Percentiles rank a stretch among this genome's conserved stretches.
Conservation (phyloP, 1,140 invertebrate species). For the Rhizoglyphus robini region DNA sequence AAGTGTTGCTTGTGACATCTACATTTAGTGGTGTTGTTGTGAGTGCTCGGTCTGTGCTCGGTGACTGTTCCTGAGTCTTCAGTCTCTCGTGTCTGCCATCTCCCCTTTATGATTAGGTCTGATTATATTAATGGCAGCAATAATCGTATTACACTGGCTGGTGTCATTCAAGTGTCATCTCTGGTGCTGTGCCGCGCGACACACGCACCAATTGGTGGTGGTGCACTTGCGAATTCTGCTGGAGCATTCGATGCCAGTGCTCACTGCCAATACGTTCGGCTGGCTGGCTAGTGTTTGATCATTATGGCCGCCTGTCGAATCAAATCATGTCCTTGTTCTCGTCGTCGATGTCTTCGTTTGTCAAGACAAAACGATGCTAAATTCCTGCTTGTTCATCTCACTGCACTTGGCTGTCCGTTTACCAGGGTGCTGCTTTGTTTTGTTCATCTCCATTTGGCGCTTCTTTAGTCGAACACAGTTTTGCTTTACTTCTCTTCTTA, state of each 20-base stretch:
- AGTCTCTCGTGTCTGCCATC: background rate
- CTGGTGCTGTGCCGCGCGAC: background rate
- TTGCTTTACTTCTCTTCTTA: no score
- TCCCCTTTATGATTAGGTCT: conserved; percentile 13
- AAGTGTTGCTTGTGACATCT: background rate
- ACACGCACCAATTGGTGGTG: background rate
- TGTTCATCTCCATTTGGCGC: no score
- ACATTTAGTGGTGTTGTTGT: background rate
- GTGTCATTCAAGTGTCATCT: conserved; percentile 15
- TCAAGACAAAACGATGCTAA: background rate
- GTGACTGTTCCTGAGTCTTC: background rate
- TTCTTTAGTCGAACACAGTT: no score
- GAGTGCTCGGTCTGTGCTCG: background rate
- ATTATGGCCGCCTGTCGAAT: background rate
- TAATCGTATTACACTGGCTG: conserved; percentile 1
- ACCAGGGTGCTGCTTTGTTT: no score
- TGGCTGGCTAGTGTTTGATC: no score
- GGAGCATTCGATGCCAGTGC: no score
- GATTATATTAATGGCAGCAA: conserved; percentile 15
- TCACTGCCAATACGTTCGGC: background rate
- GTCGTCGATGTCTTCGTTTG: conserved; percentile 10
- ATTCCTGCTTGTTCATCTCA: background rate
- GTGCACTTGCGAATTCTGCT: background rate
- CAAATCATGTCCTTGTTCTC: conserved; percentile 4
- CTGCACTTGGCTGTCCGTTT: background rate